Conservation (phyloP, 30 jellyfish, hydroid and myxozoan species). For the Catostylus mosaicus region DNA sequence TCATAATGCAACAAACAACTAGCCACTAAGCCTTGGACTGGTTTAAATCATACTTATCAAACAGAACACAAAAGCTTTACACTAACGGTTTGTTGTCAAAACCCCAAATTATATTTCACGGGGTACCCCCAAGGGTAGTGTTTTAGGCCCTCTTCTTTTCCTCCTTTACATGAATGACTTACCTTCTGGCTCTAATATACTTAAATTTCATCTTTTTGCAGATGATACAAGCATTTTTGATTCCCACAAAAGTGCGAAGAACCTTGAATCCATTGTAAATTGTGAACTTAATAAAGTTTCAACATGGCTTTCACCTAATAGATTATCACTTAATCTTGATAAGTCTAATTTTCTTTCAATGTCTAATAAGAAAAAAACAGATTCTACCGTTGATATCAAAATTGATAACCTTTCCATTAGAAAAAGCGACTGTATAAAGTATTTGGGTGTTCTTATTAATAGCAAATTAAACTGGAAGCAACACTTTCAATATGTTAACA, state of each 20-base stretch:
- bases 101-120: neutral
- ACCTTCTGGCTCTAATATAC: constrained; percentile 32
- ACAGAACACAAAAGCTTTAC: too few species aligned
- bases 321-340: constrained; percentile 32
- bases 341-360: constrained; percentile 27
- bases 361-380: neutral
- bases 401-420: constrained; percentile 6
- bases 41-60: too few species aligned
- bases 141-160: constrained; percentile 33
- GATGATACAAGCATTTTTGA: constrained; percentile 51
- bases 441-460: constrained; percentile 24
- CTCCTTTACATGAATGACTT: constrained; percentile 29
- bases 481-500: constrained; percentile 19
- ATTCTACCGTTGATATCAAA: neutral
- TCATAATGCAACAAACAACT: too few species aligned
- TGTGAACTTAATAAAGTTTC: constrained; percentile 18
- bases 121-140: constrained; percentile 33
- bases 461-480: constrained; percentile 41
- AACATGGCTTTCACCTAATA: constrained; percentile 35
- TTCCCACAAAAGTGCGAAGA: constrained; percentile 10
- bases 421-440: constrained; percentile 33
- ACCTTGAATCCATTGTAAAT: constrained; percentile 24
- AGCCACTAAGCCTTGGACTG: too few species aligned
- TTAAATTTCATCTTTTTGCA: constrained; percentile 47
- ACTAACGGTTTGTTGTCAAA: neutral